Percentiles rank a stretch among this genome's conserved stretches.
Evolutionary conservation across 2,888 invertebrate genomes (phyloP).

Genomic region (Brachyopa scutellaris): DNA sequence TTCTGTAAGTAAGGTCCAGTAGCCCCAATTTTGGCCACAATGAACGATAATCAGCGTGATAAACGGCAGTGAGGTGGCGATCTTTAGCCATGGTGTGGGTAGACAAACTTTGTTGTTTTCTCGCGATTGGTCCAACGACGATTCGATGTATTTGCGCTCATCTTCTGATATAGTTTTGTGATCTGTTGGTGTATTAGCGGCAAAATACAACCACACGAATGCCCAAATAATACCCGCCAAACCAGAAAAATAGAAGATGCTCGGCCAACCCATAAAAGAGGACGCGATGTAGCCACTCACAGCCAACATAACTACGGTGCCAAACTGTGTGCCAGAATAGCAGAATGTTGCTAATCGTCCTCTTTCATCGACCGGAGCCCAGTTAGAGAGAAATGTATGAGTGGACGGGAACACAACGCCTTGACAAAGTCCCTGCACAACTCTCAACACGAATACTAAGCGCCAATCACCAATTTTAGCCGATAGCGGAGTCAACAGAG

Average conservation of each 20-base stretch:
- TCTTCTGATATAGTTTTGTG: slow-evolving; percentile 83
- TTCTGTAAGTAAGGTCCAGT: slow-evolving; percentile 87
- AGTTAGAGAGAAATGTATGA: slow-evolving; percentile 88
- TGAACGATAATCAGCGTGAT: slow-evolving; percentile 84
- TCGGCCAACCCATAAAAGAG: slow-evolving; percentile 86
- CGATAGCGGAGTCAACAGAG: slow-evolving; percentile 86
- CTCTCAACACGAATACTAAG: slow-evolving; percentile 85
- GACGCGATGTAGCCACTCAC: slow-evolving; percentile 85
- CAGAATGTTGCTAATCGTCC: slow-evolving; percentile 84
- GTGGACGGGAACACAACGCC: slow-evolving; percentile 88
- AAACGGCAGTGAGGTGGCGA: slow-evolving; percentile 86
- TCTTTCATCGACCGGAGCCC: slow-evolving; percentile 86
- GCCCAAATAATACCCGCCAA: slow-evolving; percentile 83
- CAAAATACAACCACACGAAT: slow-evolving; percentile 83
- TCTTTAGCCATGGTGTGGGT: slow-evolving; percentile 85
- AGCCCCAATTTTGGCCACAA: slow-evolving; percentile 88
- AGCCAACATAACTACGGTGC: slow-evolving; percentile 86
- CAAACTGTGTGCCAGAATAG: slow-evolving; percentile 86
- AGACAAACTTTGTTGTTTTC: slow-evolving; percentile 67
- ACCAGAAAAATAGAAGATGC: slow-evolving; percentile 86
- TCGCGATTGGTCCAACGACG: slow-evolving; percentile 80
- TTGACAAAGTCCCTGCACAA: slow-evolving; percentile 89
- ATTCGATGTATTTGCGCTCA: slow-evolving; percentile 85
- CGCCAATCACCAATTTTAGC: slow-evolving; percentile 86
- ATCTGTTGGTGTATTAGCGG: slow-evolving; percentile 84